Base-by-base conservation (phyloP, 2,113 vertebrate species). In the Corynorhinus townsendii region DNA sequence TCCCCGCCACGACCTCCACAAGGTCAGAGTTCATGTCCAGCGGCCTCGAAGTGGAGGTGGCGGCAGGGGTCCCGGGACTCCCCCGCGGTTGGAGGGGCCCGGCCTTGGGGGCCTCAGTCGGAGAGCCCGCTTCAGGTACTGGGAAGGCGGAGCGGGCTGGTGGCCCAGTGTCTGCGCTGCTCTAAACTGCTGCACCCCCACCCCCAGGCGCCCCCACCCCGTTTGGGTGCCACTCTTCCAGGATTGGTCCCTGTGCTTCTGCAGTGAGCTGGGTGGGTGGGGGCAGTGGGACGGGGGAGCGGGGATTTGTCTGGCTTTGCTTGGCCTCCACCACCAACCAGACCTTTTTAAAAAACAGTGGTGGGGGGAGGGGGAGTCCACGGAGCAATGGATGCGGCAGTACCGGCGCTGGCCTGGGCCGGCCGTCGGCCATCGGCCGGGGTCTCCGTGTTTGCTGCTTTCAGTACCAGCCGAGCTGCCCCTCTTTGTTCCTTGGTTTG, bases 111-210 rank as follows among this genome's bases (percentile, higher is more conserved):
- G 89, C 96, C 97, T 96, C 95, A 98, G 89, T 97, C 98, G 98
- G 97, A 98, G 98, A 97, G 98, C 98, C 95, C 97, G 97, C 95
- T 99, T 99, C 99, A 99, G 99, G 99, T 99, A 99, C 97, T 96
- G 98, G 90, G 90, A 49, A 80, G 96, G 85, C 16, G 0, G 1
- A n/a, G 54, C 12, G 6, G 82, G 89, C 86, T 59, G 76, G 24
- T 17, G 71, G 40, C 24, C 81, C 82, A 30, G 19, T 28, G 72
- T 86, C 49, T 62, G 47, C 28, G 20, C 47, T 43, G 56, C 69
- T 45, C 68, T 43, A 38, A 15, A n/a, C 45, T 71, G 85, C 45
- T 40, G 49, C 38, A 35, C 49, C 84, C 77, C 83, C 10, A 11
- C 20, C 6, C 43, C 33, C 14, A 0, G 1, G 66, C 38, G 52